Evolutionary conservation across 2,797 vertebrate genomes (phyloP).

Genomic region (Lagocephalus sceleratus): DNA sequence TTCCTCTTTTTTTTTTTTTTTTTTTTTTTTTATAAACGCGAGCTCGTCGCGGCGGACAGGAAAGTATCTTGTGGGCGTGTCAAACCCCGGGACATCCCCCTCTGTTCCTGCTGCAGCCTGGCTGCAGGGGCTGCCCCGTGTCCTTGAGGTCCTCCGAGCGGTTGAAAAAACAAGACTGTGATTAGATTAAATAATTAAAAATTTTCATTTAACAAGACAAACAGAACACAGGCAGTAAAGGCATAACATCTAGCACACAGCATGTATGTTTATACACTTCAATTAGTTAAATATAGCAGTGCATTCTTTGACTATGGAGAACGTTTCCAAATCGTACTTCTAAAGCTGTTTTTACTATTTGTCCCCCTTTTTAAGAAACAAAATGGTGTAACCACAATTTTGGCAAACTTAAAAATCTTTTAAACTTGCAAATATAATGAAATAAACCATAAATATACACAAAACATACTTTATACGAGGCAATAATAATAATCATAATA

Average conservation of each 20-base stretch:
- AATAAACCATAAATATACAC: conserved; percentile 97
- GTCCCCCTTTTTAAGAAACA: conserved; percentile 88
- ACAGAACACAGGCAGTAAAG: conserved; percentile 90
- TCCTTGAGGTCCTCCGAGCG: conserved; percentile 74
- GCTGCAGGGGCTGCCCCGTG: conserved; percentile 39
- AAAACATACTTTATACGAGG: conserved; percentile 93
- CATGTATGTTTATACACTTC: conserved; percentile 87
- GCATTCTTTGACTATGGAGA: conserved; percentile 88
- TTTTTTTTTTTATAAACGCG: neutral
- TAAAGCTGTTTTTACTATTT: conserved; percentile 86
- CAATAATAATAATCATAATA: conserved; percentile 88
- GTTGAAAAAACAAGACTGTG: conserved; percentile 85
- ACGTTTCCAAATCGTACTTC: conserved; percentile 85
- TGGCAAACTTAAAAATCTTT: conserved; percentile 88
- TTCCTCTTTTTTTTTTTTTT: neutral
- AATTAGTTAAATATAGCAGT: conserved; percentile 88
- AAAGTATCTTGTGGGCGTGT: conserved; percentile 65
- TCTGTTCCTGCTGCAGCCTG: conserved; percentile 47
- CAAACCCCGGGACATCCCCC: conserved; percentile 47
- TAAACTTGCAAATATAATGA: conserved; percentile 95
- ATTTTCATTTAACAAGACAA: conserved; percentile 92
- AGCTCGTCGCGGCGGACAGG: conserved; percentile 51
- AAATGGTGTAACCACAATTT: conserved; percentile 92
- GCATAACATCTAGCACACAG: conserved; percentile 90
- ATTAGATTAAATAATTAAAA: conserved; percentile 87